phyloP scores from a whole-genome alignment of 2,113 vertebrate species.

The Tachysurus vachellii region DNA sequence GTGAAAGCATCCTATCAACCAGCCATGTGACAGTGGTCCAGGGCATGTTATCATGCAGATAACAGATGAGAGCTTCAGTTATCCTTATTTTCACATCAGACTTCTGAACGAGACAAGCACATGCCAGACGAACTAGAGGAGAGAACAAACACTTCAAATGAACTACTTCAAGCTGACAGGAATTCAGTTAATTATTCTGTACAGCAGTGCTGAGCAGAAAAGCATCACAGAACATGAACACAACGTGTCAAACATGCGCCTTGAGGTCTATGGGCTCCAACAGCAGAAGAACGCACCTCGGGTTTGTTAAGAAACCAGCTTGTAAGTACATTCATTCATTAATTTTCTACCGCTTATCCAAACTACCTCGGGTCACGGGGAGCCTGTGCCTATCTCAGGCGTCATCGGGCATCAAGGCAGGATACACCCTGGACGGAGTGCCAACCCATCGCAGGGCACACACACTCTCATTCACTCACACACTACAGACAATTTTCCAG shows the following conservation, averaged over 20 bases:
- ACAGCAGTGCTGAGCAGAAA: background rate
- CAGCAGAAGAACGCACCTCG: background rate
- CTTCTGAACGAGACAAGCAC: background rate
- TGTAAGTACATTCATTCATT: no score
- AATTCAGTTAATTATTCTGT: background rate
- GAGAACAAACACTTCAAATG: background rate
- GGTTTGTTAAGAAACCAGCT: no score
- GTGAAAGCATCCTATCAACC: background rate
- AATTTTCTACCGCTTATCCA: no score
- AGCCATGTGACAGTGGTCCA: background rate
- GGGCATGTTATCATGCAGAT: background rate
- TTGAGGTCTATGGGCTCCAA: background rate
- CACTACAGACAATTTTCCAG: no score
- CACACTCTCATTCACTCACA: no score
- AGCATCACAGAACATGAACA: background rate
- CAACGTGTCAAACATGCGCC: background rate
- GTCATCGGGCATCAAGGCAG: no score
- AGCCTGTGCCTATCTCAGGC: no score
- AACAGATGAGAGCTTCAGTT: background rate
- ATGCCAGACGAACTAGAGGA: background rate
- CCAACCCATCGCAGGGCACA: no score
- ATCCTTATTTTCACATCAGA: background rate
- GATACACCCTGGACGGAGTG: no score
- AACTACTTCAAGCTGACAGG: background rate
- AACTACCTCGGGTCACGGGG: no score